These are phyloP conservation scores for Neosilurus mollespiculum DNA, from an alignment of 2,797 vertebrate genomes.

Conservation along the genomic window DNA sequence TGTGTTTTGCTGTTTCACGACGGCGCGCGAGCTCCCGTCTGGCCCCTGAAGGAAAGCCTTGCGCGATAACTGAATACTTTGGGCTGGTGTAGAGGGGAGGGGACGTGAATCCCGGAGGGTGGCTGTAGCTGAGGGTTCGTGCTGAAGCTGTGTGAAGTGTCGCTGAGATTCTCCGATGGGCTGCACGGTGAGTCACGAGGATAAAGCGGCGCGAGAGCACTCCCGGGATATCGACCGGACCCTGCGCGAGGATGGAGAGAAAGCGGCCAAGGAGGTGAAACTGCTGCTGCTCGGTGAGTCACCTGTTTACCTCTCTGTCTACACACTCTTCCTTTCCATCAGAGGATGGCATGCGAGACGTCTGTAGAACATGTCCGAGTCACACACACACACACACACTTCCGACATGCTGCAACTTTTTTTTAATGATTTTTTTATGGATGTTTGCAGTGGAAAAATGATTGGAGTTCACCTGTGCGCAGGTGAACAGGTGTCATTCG, in stretches of 20 bases:
- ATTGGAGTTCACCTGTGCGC: no score
- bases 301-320: no score
- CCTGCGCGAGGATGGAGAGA: conserved; percentile 93
- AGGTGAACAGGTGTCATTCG: no score
- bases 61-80: no score
- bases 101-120: background rate
- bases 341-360: no score
- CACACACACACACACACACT: no score
- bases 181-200: conserved; percentile 96
- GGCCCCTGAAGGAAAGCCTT: background rate
- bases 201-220: conserved; percentile 93
- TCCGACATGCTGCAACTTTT: no score
- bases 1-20: background rate
- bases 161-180: conserved; percentile 77
- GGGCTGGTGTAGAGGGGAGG: conserved; percentile 52
- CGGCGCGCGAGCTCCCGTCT: background rate
- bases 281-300: conserved; percentile 89
- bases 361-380: no score
- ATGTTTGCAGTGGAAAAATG: no score
- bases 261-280: conserved; percentile 94
- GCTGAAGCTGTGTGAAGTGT: no score
- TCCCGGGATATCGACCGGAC: conserved; percentile 96
- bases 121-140: background rate
- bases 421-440: no score
- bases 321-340: background rate